phyloP scores from a whole-genome alignment of 2,113 vertebrate species.

The Dromas ardeola region DNA sequence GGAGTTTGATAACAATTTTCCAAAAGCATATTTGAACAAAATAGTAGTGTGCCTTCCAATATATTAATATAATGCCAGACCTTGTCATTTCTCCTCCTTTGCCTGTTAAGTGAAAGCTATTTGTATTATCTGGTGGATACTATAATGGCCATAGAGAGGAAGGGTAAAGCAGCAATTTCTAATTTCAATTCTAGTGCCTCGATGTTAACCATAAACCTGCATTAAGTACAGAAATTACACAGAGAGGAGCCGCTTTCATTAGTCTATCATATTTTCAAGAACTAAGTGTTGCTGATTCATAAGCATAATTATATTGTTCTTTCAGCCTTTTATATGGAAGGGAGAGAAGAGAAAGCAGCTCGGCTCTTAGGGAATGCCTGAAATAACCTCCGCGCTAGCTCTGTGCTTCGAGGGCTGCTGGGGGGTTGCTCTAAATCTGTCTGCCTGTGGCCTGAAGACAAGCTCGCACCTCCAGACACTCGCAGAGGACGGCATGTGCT shows the following conservation, averaged over 20 bases:
- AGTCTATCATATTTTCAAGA: background rate
- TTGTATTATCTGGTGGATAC: background rate
- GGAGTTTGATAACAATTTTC: background rate
- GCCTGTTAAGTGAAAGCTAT: background rate
- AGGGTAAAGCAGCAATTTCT: background rate
- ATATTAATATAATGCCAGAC: background rate
- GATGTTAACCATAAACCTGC: background rate
- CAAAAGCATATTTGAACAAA: background rate
- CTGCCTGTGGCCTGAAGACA: background rate
- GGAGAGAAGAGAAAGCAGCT: background rate
- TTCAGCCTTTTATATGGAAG: background rate
- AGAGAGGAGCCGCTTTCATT: background rate
- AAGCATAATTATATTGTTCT: background rate
- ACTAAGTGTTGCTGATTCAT: background rate
- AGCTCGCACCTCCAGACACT: background rate
- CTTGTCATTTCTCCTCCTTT: background rate
- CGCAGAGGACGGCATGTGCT: background rate
- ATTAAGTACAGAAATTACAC: background rate
- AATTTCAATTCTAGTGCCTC: background rate
- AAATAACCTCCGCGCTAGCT: background rate
- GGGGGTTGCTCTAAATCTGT: background rate
- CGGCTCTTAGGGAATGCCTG: background rate
- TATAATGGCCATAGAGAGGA: background rate
- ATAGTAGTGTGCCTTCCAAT: background rate
- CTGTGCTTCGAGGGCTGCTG: background rate